These are phyloP conservation scores for Nephrotoma appendiculata DNA, from an alignment of 2,888 invertebrate species.

Conservation along the genomic window DNA sequence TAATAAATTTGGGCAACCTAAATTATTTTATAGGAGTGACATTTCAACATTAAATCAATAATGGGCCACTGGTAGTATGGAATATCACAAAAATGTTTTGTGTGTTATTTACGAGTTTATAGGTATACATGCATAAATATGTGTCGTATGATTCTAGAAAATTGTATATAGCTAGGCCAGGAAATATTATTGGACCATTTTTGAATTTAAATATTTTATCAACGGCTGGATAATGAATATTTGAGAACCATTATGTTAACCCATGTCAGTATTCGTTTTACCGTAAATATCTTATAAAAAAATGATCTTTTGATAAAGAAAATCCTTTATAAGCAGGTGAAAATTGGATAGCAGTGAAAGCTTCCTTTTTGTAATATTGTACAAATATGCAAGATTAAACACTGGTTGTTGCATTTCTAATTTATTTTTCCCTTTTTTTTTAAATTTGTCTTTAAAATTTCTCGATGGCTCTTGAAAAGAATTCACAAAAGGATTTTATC, in stretches of 20 bases:
- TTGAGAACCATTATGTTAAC: neutral
- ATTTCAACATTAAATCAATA: neutral
- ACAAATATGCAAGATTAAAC: no score
- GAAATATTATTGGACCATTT: neutral
- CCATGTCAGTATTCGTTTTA: neutral
- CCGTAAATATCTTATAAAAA: no score
- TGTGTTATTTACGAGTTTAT: neutral
- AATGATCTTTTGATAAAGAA: no score
- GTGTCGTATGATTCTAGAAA: neutral
- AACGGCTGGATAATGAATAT: neutral
- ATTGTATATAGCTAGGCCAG: neutral
- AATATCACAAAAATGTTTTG: neutral
- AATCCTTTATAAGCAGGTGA: no score
- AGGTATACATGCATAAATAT: neutral
- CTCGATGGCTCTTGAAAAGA: no score
- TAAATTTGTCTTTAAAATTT: no score
- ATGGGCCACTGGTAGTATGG: neutral
- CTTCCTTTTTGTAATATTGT: no score
- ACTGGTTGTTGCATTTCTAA: no score
- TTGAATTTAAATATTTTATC: neutral
- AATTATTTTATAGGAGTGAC: neutral
- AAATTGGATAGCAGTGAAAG: no score
- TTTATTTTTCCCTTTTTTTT: no score
- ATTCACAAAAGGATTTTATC: no score
- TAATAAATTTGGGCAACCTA: neutral